These are phyloP conservation scores for Zelostemma sp. DNA, from an alignment of 1,140 invertebrate species.

Conservation along the genomic window DNA sequence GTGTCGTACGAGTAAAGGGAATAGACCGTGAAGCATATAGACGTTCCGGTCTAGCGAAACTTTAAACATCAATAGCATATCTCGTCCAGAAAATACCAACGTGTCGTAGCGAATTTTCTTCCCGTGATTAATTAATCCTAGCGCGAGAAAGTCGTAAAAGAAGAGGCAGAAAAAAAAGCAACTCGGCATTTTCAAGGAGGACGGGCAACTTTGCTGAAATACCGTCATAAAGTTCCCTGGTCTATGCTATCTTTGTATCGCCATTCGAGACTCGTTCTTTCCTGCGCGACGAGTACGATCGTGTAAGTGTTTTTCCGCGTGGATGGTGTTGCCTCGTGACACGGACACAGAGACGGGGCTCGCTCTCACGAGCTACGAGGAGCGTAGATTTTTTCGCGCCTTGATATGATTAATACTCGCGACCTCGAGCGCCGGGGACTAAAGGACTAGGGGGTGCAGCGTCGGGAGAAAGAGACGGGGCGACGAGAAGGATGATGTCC, in stretches of 20 bases:
- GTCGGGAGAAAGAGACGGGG: constrained; percentile 28
- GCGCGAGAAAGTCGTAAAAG: constrained; percentile 16
- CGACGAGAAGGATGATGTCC: constrained; percentile 36
- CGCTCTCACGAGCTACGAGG: too few relatives aligned
- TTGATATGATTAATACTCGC: constrained; percentile 67
- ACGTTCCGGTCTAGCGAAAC: constrained; percentile 45
- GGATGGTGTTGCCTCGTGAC: background rate
- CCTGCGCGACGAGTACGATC: constrained; percentile 1
- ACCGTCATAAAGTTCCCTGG: constrained; percentile 40
- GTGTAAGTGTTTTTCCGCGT: constrained; percentile 15
- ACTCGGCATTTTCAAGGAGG: constrained; percentile 2
- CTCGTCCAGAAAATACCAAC: too few relatives aligned
- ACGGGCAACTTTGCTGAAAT: constrained; percentile 27
- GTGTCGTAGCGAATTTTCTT: too few relatives aligned
- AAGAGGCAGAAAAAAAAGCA: constrained; percentile 11
- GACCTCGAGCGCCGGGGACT: constrained; percentile 31
- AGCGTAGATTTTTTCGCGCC: constrained; percentile 60
- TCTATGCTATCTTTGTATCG: constrained; percentile 56
- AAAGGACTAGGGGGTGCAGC: constrained; percentile 8
- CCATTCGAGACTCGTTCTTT: constrained; percentile 45
- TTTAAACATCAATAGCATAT: constrained; percentile 42
- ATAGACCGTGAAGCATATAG: constrained; percentile 42
- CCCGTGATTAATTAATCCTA: constrained; percentile 32
- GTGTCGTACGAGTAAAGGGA: constrained; percentile 35
- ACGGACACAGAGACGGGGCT: constrained; percentile 15